Percentiles rank a stretch among this genome's conserved stretches.
Evolutionary conservation across 2,888 invertebrate species (phyloP).

Genomic region (Lycia hirtaria): DNA sequence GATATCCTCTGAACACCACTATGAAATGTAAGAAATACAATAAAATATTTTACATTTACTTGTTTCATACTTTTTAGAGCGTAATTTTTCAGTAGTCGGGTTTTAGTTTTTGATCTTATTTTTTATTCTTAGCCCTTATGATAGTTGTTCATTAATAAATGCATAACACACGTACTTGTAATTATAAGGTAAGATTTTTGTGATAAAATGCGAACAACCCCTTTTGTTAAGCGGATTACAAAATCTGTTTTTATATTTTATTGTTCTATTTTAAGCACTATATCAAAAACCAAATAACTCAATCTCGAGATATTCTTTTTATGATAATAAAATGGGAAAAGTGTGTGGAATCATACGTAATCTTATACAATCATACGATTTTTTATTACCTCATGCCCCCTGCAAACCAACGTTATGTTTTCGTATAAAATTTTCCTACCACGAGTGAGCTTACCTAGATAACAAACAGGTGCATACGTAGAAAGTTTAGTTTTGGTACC

Average conservation of each 20-base stretch:
- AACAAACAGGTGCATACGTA: slow-evolving; percentile 19
- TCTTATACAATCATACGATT: slow-evolving; percentile 10
- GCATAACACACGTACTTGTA: too few species aligned
- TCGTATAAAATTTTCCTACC: slow-evolving; percentile 30
- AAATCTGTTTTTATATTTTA: background rate
- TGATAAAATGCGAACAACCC: too few species aligned
- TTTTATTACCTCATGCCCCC: slow-evolving; percentile 25
- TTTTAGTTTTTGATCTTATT: too few species aligned
- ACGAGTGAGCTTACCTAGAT: slow-evolving; percentile 11
- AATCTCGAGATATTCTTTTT: slow-evolving; percentile 1
- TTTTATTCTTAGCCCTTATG: too few species aligned
- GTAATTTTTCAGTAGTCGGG: too few species aligned
- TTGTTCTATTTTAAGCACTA: slow-evolving; percentile 1
- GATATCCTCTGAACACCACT: too few species aligned
- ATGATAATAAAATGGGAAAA: slow-evolving; percentile 18
- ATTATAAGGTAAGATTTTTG: too few species aligned
- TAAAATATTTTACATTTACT: too few species aligned
- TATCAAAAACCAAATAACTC: slow-evolving; percentile 6
- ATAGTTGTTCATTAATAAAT: too few species aligned
- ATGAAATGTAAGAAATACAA: too few species aligned
- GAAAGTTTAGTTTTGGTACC: slow-evolving; percentile 8
- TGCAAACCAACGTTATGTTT: slow-evolving; percentile 18
- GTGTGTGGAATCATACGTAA: slow-evolving; percentile 15
- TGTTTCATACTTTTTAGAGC: too few species aligned
- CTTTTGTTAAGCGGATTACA: background rate